Percentiles rank a stretch among this genome's conserved stretches.
phyloP scores from a whole-genome alignment of 2,113 vertebrate genomes.

The Megaleporinus macrocephalus region DNA sequence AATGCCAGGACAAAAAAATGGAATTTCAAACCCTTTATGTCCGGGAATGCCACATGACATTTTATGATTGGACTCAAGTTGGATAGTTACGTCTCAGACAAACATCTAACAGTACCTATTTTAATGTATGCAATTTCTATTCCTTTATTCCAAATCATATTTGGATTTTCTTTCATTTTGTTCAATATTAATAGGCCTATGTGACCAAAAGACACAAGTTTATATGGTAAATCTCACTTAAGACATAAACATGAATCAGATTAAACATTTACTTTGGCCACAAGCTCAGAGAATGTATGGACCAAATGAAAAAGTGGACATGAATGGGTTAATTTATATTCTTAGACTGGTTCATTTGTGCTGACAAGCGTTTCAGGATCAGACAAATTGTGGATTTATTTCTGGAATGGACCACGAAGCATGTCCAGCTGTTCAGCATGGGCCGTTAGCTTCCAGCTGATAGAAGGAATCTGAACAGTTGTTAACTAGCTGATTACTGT shows the following conservation, averaged over 20 bases:
- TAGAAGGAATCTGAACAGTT: background rate
- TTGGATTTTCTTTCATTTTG: too few relatives aligned
- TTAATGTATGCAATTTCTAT: too few relatives aligned
- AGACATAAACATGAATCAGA: background rate
- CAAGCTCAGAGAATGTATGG: background rate
- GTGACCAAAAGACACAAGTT: too few relatives aligned
- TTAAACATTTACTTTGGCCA: background rate
- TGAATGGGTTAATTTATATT: background rate
- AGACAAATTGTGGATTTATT: constrained; percentile 4
- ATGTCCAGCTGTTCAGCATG: constrained; percentile 4
- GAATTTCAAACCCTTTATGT: too few relatives aligned
- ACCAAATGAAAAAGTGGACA: background rate
- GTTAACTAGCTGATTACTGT: constrained; percentile 43
- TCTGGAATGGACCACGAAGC: background rate
- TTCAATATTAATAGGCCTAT: too few relatives aligned
- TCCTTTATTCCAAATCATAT: too few relatives aligned
- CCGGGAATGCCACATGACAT: too few relatives aligned
- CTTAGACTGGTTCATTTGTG: background rate
- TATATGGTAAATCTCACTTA: too few relatives aligned
- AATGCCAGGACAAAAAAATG: too few relatives aligned
- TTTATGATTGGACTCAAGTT: too few relatives aligned
- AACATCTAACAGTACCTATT: too few relatives aligned
- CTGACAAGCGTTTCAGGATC: background rate
- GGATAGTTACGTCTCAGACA: too few relatives aligned
- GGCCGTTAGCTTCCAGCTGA: background rate